Conservation (phyloP, 2,888 invertebrate species). For the Coenonympha arcania region DNA sequence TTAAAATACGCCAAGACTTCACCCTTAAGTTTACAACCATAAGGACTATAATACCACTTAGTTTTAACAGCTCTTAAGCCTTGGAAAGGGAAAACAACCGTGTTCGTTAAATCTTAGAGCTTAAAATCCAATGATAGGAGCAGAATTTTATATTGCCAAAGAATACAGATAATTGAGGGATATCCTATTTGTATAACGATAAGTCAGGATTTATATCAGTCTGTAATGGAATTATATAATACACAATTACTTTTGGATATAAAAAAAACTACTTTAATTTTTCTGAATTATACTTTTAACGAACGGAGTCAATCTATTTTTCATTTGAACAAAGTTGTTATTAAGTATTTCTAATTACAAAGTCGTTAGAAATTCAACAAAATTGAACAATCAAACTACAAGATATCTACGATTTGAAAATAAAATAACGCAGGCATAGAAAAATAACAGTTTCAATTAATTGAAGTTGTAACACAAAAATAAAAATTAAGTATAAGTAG, state of each 20-base stretch:
- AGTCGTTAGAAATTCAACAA: no score
- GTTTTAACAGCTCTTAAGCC: not conserved
- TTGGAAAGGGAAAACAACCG: not conserved
- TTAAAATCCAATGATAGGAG: slow-evolving; percentile 1
- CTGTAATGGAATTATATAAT: slow-evolving; percentile 15
- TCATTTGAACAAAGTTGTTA: no score
- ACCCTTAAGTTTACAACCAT: slow-evolving; percentile 8
- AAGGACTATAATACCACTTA: slow-evolving; percentile 3
- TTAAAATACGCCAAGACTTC: not conserved
- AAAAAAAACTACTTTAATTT: not conserved
- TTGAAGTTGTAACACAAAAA: no score
- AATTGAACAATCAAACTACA: no score
- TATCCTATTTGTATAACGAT: slow-evolving; percentile 22
- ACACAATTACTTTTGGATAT: slow-evolving; percentile 8
- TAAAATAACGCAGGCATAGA: no score
- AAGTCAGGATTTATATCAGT: slow-evolving; percentile 12
- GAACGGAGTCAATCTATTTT: not conserved
- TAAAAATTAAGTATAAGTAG: no score
- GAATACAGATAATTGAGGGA: slow-evolving; percentile 22
- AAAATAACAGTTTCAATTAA: no score
- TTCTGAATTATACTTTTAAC: not conserved
- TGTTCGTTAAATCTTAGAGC: not conserved
- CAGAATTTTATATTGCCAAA: not conserved
- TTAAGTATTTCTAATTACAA: no score
- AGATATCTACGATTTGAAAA: no score